Base-by-base conservation (phyloP, 2,888 invertebrate species). In the Caenorhabditis plicata region DNA sequence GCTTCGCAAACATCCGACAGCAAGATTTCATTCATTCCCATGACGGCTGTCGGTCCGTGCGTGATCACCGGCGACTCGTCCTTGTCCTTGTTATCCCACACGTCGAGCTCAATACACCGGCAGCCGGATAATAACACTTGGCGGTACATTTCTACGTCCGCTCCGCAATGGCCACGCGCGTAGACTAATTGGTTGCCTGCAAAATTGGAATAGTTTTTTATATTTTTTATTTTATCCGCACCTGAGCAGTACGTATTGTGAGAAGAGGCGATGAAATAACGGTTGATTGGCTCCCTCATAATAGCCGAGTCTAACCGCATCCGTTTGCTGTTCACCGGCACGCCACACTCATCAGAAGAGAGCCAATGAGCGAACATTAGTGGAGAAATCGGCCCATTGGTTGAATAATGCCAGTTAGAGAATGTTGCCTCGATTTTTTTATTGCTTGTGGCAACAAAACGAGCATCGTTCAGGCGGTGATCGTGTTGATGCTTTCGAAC, bases 291-390 rank as follows among this genome's bases (percentile, higher is more conserved):
- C 27, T 73, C 65, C 40, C 64, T 61, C 66, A 76, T 69, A 19
- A 57, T 52, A 13, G 73, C 63, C 11, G 69, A 68, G 32, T 75
- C 64, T 31, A 76, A 85, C 13, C 93, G 87, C 84, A 96, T 49
- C 8, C 55, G 22, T 13, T 36, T 43, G 1, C 39, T 94, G 67
- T 95, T 86, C 84, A 95, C 95, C 66, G 95, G 94, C 0, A 96
- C 94, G 0, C 96, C 94, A 84, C 98, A 95, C 84, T 96, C 95
- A 82, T 96, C 95, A 0, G 95, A 94, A 92, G 96, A 94, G 71
- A 98, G 87, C 85, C 96, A 98, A 63, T 94, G 88, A 83, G 93
- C 92, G 73, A 96, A 87, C 31, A 95, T 95, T 83, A 94, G 93
- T 83, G 93, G 89, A 51, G 91, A 90, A 70, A 96, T 56, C 3